Conservation (phyloP, 1,140 invertebrate genomes). For the Parapsyche elsis region DNA sequence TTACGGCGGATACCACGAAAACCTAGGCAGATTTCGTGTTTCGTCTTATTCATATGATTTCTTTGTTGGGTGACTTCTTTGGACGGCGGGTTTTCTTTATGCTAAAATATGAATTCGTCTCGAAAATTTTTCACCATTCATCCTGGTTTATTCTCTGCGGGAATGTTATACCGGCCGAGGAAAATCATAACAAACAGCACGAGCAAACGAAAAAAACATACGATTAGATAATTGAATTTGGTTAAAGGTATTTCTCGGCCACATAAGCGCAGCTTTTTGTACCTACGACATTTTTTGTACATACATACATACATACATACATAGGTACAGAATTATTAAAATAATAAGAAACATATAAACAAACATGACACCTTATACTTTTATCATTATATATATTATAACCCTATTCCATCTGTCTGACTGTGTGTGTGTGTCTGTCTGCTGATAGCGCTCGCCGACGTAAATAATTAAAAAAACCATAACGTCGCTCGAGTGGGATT, state of each 20-base stretch:
- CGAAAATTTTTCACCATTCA: neutral
- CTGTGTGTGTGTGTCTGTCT: too few species aligned
- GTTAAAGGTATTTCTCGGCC: neutral
- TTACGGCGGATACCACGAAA: neutral
- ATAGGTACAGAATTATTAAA: too few species aligned
- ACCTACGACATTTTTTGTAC: neutral
- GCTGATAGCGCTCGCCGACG: too few species aligned
- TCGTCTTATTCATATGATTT: conserved; percentile 34
- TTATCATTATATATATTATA: too few species aligned
- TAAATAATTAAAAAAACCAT: too few species aligned
- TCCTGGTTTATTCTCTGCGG: too few species aligned
- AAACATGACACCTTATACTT: too few species aligned
- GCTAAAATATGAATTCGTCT: conserved; percentile 31
- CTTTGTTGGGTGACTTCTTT: conserved; percentile 29
- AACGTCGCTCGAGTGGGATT: too few species aligned
- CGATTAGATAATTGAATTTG: neutral
- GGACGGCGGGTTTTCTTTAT: neutral
- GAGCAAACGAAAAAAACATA: neutral
- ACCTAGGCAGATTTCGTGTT: neutral
- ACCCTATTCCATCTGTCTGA: too few species aligned
- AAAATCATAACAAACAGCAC: neutral
- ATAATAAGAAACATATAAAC: too few species aligned
- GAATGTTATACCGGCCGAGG: too few species aligned
- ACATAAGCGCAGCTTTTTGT: neutral
- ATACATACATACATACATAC: too few species aligned